Conservation (phyloP, 2,113 vertebrate species). For the Pipa parva region DNA sequence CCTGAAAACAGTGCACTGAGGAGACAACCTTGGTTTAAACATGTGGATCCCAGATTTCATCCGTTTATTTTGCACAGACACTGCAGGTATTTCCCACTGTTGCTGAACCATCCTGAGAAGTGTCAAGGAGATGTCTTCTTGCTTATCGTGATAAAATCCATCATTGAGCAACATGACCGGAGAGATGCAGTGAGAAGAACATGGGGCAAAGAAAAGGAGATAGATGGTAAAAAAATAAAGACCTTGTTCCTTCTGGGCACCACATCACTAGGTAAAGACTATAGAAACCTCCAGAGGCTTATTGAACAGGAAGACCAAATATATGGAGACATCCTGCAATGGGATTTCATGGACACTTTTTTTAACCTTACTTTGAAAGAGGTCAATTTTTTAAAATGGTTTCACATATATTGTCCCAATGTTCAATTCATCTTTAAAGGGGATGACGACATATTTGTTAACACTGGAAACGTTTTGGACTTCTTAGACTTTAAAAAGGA, state of each 20-base stretch:
- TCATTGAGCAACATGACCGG: slow-evolving; percentile 70
- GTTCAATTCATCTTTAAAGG: slow-evolving; percentile 74
- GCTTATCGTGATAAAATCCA: slow-evolving; percentile 71
- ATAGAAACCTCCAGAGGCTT: slow-evolving; percentile 66
- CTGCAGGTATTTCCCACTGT: slow-evolving; percentile 72
- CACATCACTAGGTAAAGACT: slow-evolving; percentile 61
- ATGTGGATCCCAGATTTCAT: slow-evolving; percentile 62
- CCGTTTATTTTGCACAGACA: slow-evolving; percentile 69
- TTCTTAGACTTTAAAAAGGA: slow-evolving; percentile 57
- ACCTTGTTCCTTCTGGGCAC: slow-evolving; percentile 69
- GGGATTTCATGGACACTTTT: slow-evolving; percentile 79
- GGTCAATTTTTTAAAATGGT: slow-evolving; percentile 75
- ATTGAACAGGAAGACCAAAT: slow-evolving; percentile 67
- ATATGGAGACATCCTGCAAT: slow-evolving; percentile 73
- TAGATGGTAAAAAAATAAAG: slow-evolving; percentile 56
- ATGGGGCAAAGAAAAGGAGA: slow-evolving; percentile 60
- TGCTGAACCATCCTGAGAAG: slow-evolving; percentile 71
- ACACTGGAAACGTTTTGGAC: slow-evolving; percentile 71
- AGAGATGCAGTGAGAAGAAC: slow-evolving; percentile 66
- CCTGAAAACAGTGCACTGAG: slow-evolving; percentile 53
- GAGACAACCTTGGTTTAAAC: slow-evolving; percentile 58
- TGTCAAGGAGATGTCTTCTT: slow-evolving; percentile 60
- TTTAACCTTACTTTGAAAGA: slow-evolving; percentile 53
- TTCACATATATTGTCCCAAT: slow-evolving; percentile 60
- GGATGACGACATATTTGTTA: slow-evolving; percentile 79